Conservation (phyloP, 2,888 invertebrate species). For the Chrysina gloriosa region DNA sequence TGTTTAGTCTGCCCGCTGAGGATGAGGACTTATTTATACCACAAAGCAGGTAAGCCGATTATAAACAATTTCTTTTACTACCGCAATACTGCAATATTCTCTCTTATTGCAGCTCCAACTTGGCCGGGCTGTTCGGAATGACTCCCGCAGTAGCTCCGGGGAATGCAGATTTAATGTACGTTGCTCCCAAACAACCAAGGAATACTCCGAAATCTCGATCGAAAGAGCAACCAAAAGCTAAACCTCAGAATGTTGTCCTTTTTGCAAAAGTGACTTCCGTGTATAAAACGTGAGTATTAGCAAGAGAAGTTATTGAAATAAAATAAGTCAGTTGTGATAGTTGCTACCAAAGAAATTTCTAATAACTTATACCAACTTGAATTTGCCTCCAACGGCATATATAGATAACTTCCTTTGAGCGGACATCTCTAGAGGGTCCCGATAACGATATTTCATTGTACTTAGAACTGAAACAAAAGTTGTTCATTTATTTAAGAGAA, state of each 20-base stretch:
- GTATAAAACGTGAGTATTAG: conserved; percentile 58
- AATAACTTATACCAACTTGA: no score
- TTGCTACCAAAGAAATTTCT: no score
- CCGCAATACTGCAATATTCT: neutral
- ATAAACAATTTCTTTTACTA: neutral
- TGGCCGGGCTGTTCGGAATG: conserved; percentile 54
- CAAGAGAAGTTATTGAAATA: no score
- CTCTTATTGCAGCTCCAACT: conserved; percentile 53
- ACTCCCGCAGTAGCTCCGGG: conserved; percentile 32
- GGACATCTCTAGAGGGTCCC: no score
- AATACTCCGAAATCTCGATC: neutral
- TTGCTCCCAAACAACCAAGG: conserved; percentile 58
- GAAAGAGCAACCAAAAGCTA: conserved; percentile 40
- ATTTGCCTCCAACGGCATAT: no score
- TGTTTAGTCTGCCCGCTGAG: conserved; percentile 51
- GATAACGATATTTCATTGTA: no score
- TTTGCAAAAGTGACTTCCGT: conserved; percentile 54
- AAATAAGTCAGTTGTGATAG: no score
- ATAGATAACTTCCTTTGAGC: no score
- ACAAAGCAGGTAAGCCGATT: conserved; percentile 50
- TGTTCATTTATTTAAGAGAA: neutral
- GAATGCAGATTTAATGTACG: conserved; percentile 52
- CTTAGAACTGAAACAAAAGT: no score
- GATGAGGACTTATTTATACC: conserved; percentile 56
- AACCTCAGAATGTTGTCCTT: conserved; percentile 51